phyloP scores from a whole-genome alignment of 2,113 vertebrate species.

The Glaucomys volans region DNA sequence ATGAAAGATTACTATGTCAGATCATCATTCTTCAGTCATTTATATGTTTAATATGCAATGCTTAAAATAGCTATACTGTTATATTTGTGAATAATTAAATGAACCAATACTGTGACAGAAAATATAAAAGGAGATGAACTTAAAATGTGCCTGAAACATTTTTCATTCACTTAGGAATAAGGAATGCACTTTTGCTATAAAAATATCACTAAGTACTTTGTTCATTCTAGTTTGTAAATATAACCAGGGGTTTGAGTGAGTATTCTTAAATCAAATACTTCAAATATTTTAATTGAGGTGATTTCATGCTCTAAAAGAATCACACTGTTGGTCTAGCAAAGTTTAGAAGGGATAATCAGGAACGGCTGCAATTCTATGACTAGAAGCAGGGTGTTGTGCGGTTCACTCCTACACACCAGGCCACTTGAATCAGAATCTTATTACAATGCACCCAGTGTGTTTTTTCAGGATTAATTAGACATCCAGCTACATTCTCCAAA shows the following conservation, averaged over 20 bases:
- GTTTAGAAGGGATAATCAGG: not conserved
- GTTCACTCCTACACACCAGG: not conserved
- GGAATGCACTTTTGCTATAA: not conserved
- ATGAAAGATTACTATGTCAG: slow-evolving; percentile 73
- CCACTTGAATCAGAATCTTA: not conserved
- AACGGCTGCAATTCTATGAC: not conserved
- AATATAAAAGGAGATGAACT: slow-evolving; percentile 68
- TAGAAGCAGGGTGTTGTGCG: not conserved
- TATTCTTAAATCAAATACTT: slow-evolving; percentile 40
- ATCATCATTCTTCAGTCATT: slow-evolving; percentile 65
- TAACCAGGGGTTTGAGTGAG: slow-evolving; percentile 5
- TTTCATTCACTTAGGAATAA: slow-evolving; percentile 40
- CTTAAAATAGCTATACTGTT: slow-evolving; percentile 72
- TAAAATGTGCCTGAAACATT: slow-evolving; percentile 40
- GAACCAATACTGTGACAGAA: slow-evolving; percentile 54
- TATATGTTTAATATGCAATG: slow-evolving; percentile 70
- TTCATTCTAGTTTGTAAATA: slow-evolving; percentile 63
- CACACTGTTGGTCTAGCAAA: not conserved
- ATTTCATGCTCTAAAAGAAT: slow-evolving; percentile 53
- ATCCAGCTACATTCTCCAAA: not conserved
- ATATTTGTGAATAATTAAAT: slow-evolving; percentile 75
- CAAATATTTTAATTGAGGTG: slow-evolving; percentile 64
- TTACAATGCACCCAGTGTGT: not conserved
- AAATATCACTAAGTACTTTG: slow-evolving; percentile 54
- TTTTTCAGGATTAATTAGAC: slow-evolving; percentile 19